Evolutionary conservation across 2,888 invertebrate genomes (phyloP), one percentile per base, ranked within the genome.

Genomic region (Chymomyza fuscimana): DNA sequence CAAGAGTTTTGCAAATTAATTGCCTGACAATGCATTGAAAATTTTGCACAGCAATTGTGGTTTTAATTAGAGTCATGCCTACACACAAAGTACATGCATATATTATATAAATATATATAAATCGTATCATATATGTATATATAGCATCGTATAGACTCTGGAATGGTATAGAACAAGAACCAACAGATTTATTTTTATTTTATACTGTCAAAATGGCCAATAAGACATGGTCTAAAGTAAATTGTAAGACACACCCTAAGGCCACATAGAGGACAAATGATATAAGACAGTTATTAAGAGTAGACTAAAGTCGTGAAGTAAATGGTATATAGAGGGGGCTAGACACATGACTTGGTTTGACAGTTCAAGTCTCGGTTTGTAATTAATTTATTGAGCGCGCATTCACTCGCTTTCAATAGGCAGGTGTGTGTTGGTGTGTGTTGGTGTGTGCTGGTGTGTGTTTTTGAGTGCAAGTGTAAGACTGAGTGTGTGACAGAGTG

Each of bases 301-400:
- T 46, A 46, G 12, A 46, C 40, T 12, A 46, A 46, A 12, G 40
- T 46, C 40, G 10, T 12, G 40, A 46, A 46, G 40, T 12, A 46
- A 16, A 15, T 59, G 7, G 32, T 25, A 25, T 25, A 25, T 25
- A 32, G 32, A 32, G 25, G 32, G 32, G 32, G 2, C 32, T 32
- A 16, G 40, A 54, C 50, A 73, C 69, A 65, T 76, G 70, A 70
- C 51, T 70, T 59, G 59, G 67, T 76, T 46, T 54, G 81, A 76
- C 81, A 78, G 40, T 82, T 84, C 77, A 71, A 75, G 74, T 71
- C 63, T 70, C 51, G 73, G 58, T 62, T 66, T 76, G 81, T 80
- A 87, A 81, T 87, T 87, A 87, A 87, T 87, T 86, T 82, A 87
- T 87, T 87, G 82, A 82, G 72, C 74, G 75, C 32, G 58, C 70